Percentiles rank a stretch among this genome's conserved stretches.
These are phyloP conservation scores for Tadarida brasiliensis DNA, from an alignment of 2,797 vertebrate genomes.

Conservation along the genomic window DNA sequence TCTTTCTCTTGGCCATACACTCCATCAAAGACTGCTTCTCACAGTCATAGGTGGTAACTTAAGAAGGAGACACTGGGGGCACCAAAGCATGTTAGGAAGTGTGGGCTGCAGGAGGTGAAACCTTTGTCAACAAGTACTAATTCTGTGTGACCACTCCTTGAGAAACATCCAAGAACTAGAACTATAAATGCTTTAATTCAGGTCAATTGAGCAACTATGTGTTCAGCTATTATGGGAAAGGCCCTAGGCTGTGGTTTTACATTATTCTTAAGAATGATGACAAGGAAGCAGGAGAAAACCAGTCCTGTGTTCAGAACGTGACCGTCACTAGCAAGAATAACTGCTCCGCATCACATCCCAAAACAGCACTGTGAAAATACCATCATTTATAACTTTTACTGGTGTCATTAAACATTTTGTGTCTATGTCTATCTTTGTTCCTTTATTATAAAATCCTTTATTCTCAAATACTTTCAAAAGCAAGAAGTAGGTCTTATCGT, in stretches of 20 bases:
- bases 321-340: not conserved
- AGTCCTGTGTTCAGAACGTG: not conserved
- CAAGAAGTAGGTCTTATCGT: not conserved
- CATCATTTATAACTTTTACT: not conserved
- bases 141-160: not conserved
- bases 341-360: not conserved
- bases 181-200: not conserved
- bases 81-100: not conserved
- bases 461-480: slow-evolving; percentile 12
- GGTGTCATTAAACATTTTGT: not conserved
- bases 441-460: not conserved
- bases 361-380: not conserved
- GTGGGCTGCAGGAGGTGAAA: not conserved
- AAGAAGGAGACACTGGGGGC: not conserved
- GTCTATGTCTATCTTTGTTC: not conserved
- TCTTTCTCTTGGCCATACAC: not conserved
- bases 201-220: not conserved
- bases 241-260: not conserved
- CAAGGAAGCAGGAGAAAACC: not conserved
- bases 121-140: not conserved
- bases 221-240: not conserved
- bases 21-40: not conserved
- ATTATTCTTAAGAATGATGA: not conserved
- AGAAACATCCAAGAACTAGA: not conserved
- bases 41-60: not conserved